These are phyloP conservation scores for Mactromeris polynyma DNA, from an alignment of 2,888 invertebrate species.

Conservation along the genomic window DNA sequence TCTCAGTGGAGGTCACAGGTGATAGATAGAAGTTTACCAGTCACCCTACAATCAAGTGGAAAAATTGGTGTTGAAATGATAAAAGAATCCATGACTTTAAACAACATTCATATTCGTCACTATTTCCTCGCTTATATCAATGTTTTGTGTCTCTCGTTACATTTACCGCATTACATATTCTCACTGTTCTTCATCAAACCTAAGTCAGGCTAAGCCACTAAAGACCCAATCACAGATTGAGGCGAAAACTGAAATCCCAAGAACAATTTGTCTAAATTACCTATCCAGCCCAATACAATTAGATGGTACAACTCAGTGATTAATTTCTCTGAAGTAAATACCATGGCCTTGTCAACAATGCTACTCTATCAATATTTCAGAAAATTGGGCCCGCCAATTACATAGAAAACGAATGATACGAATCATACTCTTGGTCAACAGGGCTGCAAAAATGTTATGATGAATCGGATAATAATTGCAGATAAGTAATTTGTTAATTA, in stretches of 20 bases:
- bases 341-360: slow-evolving; percentile 57
- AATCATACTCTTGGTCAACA: slow-evolving; percentile 57
- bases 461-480: slow-evolving; percentile 64
- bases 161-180: slow-evolving; percentile 16
- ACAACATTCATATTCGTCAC: background rate
- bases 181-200: slow-evolving; percentile 34
- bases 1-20: background rate
- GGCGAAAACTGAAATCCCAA: slow-evolving; percentile 46
- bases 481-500: slow-evolving; percentile 71
- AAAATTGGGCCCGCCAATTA: slow-evolving; percentile 64
- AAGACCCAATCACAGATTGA: slow-evolving; percentile 51
- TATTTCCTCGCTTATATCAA: background rate
- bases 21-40: background rate
- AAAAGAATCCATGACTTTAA: slow-evolving; percentile 1
- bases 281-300: slow-evolving; percentile 56
- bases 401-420: slow-evolving; percentile 55
- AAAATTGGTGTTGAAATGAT: background rate
- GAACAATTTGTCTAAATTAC: slow-evolving; percentile 60
- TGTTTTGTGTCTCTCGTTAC: background rate
- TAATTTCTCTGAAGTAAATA: slow-evolving; percentile 56
- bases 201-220: slow-evolving; percentile 50
- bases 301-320: slow-evolving; percentile 53
- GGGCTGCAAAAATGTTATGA: slow-evolving; percentile 65
- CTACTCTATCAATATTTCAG: slow-evolving; percentile 69
- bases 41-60: background rate